Evolutionary conservation across 2,797 vertebrate genomes (phyloP), one percentile per base, ranked within the genome.

Genomic region (Dendrocincla fuliginosa): DNA sequence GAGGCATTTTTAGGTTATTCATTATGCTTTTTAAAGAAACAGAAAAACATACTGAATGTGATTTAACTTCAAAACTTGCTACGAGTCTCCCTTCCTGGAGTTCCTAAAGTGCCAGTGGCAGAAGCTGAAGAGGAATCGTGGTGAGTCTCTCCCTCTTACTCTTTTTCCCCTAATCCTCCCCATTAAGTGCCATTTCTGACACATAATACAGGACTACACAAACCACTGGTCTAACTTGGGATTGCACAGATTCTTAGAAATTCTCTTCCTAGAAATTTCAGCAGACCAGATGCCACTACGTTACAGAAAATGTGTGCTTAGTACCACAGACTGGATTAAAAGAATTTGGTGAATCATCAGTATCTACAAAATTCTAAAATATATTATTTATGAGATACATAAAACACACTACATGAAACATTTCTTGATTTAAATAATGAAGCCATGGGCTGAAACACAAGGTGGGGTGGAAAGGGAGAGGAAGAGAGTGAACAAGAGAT

Each of bases 191-290:
- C 42, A 55, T 88, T 91, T 93, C 85, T 81, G 61, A 90, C 76
- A 93, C 46, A 68, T 14, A 64, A 84, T 23, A 63, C 28, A 30
- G 46, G 70, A 64, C 88, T 53, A 65, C 61, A 78, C 18, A 82
- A 87, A 84, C 59, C 61, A 69, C 19, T 50, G 59, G 28, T 57
- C 74, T 82, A 55, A 88, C 50, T 39, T 22, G 30, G 37, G 2
- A 9, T 55, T 80, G 74, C 27, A 60, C 2, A 11, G 57, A 82
- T 84, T 92, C 86, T 76, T 82, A 82, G 88, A 92, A 95, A 89
- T 82, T n/a, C 17, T 46, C 61, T 70, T 89, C 89, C 84, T 59
- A 75, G 87, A 95, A 92, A 79, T 41, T 87, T 90, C 89, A 75
- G 39, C 56, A 87, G 87, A 63, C 63, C n/a, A 89, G 78, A 80